A percentile compares a stretch with the other conserved stretches of the same genome.
These are phyloP conservation scores for Sebastes trivittatus DNA, from an alignment of 2,797 vertebrate genomes.

Conservation along the genomic window DNA sequence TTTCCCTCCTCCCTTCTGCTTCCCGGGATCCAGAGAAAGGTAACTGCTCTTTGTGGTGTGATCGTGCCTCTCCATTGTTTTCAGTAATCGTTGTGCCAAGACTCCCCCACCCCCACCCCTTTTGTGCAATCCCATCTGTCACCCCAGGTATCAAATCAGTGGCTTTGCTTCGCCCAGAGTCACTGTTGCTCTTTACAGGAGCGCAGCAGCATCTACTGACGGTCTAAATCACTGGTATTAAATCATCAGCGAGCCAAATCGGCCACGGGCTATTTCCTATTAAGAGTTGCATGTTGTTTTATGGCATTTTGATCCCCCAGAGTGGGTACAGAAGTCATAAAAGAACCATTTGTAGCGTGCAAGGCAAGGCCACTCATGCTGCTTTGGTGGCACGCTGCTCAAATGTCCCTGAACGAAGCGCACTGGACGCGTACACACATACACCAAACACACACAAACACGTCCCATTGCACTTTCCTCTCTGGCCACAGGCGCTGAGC, in stretches of 20 bases:
- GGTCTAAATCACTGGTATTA: conserved; percentile 46
- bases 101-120: background rate
- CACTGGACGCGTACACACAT: conserved; percentile 16
- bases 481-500: conserved; percentile 50
- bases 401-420: conserved; percentile 62
- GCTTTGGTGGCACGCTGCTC: conserved; percentile 59
- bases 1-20: conserved; percentile 31
- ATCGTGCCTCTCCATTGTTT: conserved; percentile 32
- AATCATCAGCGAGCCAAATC: conserved; percentile 54
- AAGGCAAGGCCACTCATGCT: conserved; percentile 68
- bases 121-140: conserved; percentile 33
- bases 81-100: conserved; percentile 27
- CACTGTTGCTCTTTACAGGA: conserved; percentile 46
- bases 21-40: conserved; percentile 79
- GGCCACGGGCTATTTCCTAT: conserved; percentile 59
- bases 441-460: conserved; percentile 17
- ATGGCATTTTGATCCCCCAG: conserved; percentile 54
- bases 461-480: conserved; percentile 25
- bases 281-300: conserved; percentile 63
- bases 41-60: conserved; percentile 50
- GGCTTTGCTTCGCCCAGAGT: conserved; percentile 37
- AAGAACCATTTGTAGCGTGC: conserved; percentile 65
- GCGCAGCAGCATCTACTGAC: conserved; percentile 13
- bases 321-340: conserved; percentile 59
- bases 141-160: conserved; percentile 34